Evolutionary conservation across 64 coral and sea anemone species (phyloP).

Genomic region (Dendrophyllia cribrosa): DNA sequence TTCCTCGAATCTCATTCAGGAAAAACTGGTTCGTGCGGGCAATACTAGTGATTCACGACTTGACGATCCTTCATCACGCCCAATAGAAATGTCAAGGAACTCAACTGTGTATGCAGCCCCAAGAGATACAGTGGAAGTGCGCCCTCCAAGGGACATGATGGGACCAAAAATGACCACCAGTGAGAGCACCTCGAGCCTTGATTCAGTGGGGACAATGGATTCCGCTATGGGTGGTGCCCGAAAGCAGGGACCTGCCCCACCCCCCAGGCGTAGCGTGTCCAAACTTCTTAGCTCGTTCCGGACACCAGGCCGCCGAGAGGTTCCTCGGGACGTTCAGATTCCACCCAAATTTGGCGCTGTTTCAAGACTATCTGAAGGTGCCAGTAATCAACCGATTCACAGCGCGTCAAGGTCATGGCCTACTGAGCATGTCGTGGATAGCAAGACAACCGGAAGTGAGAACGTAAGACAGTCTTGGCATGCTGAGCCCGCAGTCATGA

Average conservation of each 20-base stretch:
- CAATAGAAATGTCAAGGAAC: slow-evolving; percentile 13
- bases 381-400: slow-evolving; percentile 62
- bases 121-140: slow-evolving; percentile 36
- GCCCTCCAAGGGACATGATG: slow-evolving; percentile 42
- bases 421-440: slow-evolving; percentile 33
- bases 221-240: slow-evolving; percentile 57
- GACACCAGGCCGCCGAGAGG: slow-evolving; percentile 44
- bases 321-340: slow-evolving; percentile 48
- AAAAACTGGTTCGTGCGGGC: not conserved
- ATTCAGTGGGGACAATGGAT: slow-evolving; percentile 75
- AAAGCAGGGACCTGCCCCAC: slow-evolving; percentile 75
- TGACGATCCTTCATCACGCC: slow-evolving; percentile 1
- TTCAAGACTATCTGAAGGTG: slow-evolving; percentile 9
- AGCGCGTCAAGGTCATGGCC: slow-evolving; percentile 87
- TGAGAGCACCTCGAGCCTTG: slow-evolving; percentile 86
- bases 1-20: slow-evolving; percentile 47
- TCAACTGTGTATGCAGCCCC: not conserved
- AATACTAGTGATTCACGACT: not conserved
- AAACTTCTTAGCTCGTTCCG: slow-evolving; percentile 83
- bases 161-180: slow-evolving; percentile 44
- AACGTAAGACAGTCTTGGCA: slow-evolving; percentile 81
- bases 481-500: slow-evolving; percentile 64
- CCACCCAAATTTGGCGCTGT: slow-evolving; percentile 34
- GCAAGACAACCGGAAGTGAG: slow-evolving; percentile 19
- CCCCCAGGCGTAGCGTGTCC: slow-evolving; percentile 80